phyloP scores from a whole-genome alignment of 2,888 invertebrate genomes.

The Bhutanitis thaidina region DNA sequence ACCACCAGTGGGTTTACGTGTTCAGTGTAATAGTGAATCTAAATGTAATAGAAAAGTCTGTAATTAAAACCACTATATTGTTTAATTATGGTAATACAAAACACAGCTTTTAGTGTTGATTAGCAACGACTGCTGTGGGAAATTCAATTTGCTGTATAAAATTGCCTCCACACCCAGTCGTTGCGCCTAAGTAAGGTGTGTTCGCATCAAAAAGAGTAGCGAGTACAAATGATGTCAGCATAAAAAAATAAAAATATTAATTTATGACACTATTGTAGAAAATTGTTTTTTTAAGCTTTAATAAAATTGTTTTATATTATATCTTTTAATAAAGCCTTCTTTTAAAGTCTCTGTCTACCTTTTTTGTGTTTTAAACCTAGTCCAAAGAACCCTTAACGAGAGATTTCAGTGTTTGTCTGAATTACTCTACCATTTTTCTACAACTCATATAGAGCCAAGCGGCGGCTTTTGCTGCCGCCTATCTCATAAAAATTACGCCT shows the following conservation, averaged over 20 bases:
- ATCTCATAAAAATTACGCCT: too few relatives aligned
- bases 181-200: slow-evolving; percentile 15
- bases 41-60: too few relatives aligned
- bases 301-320: background rate
- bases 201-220: slow-evolving; percentile 11
- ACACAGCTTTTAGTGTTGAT: slow-evolving; percentile 16
- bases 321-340: too few relatives aligned
- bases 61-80: background rate
- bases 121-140: slow-evolving; percentile 8
- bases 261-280: background rate
- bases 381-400: too few relatives aligned
- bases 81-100: slow-evolving; percentile 6
- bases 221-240: slow-evolving; percentile 10
- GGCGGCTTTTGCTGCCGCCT: too few relatives aligned
- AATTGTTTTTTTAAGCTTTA: slow-evolving; percentile 8
- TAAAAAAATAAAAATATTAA: background rate
- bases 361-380: too few relatives aligned
- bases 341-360: too few relatives aligned
- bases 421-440: too few relatives aligned
- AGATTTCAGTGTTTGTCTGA: too few relatives aligned
- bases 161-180: slow-evolving; percentile 17
- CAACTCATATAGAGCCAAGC: too few relatives aligned
- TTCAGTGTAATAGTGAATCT: too few relatives aligned
- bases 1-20: too few relatives aligned
- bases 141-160: slow-evolving; percentile 17